These are phyloP conservation scores for Platorchestia sp. DNA, from an alignment of 1,140 invertebrate species.

Conservation along the genomic window DNA sequence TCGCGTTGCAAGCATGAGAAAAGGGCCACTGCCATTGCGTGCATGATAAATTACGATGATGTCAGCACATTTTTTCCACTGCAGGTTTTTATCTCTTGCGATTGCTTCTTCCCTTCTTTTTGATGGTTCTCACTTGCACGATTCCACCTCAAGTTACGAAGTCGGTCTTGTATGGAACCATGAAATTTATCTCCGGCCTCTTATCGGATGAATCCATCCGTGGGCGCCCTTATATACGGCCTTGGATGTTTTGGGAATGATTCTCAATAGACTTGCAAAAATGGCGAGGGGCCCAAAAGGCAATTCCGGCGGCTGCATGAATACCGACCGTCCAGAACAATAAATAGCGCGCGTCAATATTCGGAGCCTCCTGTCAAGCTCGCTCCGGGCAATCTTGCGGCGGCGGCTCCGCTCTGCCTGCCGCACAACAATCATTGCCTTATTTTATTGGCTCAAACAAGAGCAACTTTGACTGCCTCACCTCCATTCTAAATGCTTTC, in stretches of 20 bases:
- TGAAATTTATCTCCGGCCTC: constrained; percentile 36
- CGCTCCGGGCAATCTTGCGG: neutral
- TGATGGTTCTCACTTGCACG: neutral
- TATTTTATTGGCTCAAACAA: constrained; percentile 12
- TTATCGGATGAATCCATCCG: constrained; percentile 51
- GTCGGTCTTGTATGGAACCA: constrained; percentile 25
- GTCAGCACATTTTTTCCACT: neutral
- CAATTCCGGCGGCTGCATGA: constrained; percentile 52
- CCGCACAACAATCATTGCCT: constrained; percentile 21
- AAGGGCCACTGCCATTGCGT: neutral
- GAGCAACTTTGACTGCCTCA: neutral
- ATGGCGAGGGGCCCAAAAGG: constrained; percentile 45
- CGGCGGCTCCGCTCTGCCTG: neutral
- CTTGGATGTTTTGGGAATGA: constrained; percentile 53
- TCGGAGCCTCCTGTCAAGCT: constrained; percentile 20
- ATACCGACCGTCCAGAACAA: constrained; percentile 46
- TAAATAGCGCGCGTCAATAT: constrained; percentile 41
- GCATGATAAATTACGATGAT: neutral
- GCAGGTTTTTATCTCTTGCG: neutral
- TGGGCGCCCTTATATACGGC: constrained; percentile 46
- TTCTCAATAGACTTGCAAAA: constrained; percentile 55
- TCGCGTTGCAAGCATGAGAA: neutral
- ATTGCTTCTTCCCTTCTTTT: neutral
- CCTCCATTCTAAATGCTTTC: neutral
- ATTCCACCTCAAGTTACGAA: constrained; percentile 7